These are phyloP conservation scores for Trachymyrmex septentrionalis DNA, from an alignment of 1,140 invertebrate species.

Conservation along the genomic window DNA sequence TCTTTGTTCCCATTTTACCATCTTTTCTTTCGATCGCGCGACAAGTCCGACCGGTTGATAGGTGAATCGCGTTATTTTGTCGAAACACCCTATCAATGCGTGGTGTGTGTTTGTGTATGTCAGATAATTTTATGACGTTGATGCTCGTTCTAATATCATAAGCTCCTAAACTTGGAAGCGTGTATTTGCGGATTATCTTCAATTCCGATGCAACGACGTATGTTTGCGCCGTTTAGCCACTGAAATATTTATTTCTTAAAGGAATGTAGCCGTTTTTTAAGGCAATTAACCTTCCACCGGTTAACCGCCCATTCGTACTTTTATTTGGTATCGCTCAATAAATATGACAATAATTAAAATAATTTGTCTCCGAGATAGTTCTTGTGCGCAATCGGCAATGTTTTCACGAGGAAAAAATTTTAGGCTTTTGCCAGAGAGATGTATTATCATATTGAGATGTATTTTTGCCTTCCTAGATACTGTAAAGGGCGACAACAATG, in stretches of 20 bases:
- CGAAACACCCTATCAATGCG: slow-evolving; percentile 38
- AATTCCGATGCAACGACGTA: background rate
- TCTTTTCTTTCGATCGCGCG: background rate
- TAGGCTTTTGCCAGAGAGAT: background rate
- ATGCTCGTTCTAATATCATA: slow-evolving; percentile 34
- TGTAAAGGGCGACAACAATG: slow-evolving; percentile 80
- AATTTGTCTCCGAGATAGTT: background rate
- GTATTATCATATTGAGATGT: background rate
- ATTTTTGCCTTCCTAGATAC: slow-evolving; percentile 72
- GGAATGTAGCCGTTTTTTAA: background rate
- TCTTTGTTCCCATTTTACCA: background rate
- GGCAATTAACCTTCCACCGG: background rate
- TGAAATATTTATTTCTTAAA: background rate
- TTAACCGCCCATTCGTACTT: background rate
- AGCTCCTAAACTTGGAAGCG: background rate
- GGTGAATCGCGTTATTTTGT: background rate
- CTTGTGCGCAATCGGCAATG: background rate
- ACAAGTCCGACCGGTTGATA: background rate
- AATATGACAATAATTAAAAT: background rate
- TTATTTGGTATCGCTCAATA: background rate
- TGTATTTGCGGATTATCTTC: slow-evolving; percentile 1
- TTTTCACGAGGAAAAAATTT: background rate
- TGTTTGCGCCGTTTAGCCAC: background rate
- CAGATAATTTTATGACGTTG: slow-evolving; percentile 64
- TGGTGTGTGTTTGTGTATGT: slow-evolving; percentile 20